Evolutionary conservation across 1,140 invertebrate genomes (phyloP).

Genomic region (Pemphigus obesinymphae): DNA sequence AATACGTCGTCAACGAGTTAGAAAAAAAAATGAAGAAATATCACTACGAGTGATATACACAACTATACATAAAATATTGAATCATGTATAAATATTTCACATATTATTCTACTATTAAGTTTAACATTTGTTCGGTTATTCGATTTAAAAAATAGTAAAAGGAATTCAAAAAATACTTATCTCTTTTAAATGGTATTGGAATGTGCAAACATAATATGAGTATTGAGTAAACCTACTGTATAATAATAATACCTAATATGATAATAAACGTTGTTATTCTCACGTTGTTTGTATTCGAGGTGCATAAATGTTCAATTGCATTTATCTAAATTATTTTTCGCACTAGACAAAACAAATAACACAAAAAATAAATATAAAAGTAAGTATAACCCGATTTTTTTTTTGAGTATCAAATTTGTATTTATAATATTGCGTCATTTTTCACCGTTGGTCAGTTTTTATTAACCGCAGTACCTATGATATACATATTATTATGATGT

Average conservation of each 20-base stretch:
- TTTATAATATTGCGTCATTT: background rate
- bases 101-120: background rate
- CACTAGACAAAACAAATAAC: background rate
- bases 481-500: too few species aligned
- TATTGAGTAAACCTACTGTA: too few species aligned
- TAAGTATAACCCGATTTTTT: background rate
- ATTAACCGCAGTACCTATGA: background rate
- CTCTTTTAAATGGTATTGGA: background rate
- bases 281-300: background rate
- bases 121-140: background rate
- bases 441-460: background rate
- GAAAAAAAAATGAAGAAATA: background rate
- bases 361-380: background rate
- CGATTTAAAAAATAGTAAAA: background rate
- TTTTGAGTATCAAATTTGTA: background rate
- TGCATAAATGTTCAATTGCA: background rate
- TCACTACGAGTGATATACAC: too few species aligned
- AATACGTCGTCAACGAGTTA: too few species aligned
- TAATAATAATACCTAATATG: background rate
- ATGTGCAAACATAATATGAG: conserved; percentile 1
- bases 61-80: background rate
- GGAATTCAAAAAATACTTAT: background rate
- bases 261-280: background rate
- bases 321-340: background rate
- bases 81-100: background rate